phyloP scores from a whole-genome alignment of 2,797 vertebrate genomes.

The Lagorchestes hirsutus region DNA sequence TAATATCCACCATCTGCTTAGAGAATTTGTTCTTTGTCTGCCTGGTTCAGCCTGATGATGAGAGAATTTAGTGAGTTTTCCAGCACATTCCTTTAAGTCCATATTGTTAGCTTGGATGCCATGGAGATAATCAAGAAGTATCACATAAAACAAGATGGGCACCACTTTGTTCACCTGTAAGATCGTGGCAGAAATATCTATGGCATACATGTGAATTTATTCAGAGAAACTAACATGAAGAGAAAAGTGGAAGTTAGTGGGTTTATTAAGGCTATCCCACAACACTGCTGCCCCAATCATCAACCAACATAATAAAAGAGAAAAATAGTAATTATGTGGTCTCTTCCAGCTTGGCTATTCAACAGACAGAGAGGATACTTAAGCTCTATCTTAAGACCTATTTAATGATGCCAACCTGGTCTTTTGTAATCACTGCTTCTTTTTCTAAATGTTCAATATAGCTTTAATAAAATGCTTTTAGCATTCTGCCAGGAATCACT shows the following conservation, averaged over 20 bases:
- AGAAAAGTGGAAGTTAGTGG: constrained; percentile 54
- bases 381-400: too few relatives aligned
- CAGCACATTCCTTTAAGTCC: constrained; percentile 91
- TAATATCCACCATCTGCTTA: constrained; percentile 85
- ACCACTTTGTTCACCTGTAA: constrained; percentile 99
- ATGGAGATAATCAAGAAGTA: constrained; percentile 98
- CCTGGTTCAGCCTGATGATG: constrained; percentile 97
- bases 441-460: too few relatives aligned
- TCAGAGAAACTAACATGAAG: constrained; percentile 84
- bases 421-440: too few relatives aligned
- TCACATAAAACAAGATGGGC: constrained; percentile 99
- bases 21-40: constrained; percentile 87
- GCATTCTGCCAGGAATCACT: too few relatives aligned
- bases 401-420: too few relatives aligned
- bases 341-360: too few relatives aligned
- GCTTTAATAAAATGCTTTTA: too few relatives aligned
- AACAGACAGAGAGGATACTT: too few relatives aligned
- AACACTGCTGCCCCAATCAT: neutral
- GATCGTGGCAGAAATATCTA: constrained; percentile 81
- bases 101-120: constrained; percentile 96
- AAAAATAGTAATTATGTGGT: too few relatives aligned
- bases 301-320: too few relatives aligned
- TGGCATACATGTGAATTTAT: too few relatives aligned
- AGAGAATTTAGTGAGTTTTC: constrained; percentile 96
- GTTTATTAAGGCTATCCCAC: neutral